Percentiles rank a stretch among this genome's conserved stretches.
These are phyloP conservation scores for Ceraclea dissimilis DNA, from an alignment of 2,888 invertebrate genomes.

Conservation along the genomic window DNA sequence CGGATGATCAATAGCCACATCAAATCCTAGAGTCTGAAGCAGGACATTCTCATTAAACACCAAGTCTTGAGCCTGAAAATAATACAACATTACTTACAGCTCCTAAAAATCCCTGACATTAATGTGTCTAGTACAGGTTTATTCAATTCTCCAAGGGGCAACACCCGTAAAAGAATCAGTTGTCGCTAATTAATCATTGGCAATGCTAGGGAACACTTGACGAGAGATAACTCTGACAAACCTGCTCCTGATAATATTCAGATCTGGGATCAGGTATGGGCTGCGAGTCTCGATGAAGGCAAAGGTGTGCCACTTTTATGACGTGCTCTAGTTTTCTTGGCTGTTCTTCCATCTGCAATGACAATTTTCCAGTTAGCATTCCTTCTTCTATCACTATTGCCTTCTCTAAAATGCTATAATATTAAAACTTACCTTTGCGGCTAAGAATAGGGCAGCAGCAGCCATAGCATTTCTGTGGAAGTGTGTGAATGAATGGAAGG, in stretches of 20 bases:
- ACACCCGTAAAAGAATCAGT: too few relatives aligned
- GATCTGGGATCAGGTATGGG: conserved; percentile 63
- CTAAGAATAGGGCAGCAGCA: conserved; percentile 89
- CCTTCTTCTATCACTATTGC: neutral
- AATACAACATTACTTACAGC: neutral
- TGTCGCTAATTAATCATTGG: too few relatives aligned
- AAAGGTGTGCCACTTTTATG: conserved; percentile 85
- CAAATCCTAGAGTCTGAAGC: conserved; percentile 95
- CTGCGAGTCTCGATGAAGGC: conserved; percentile 61
- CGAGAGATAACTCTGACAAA: too few relatives aligned
- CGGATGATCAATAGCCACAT: conserved; percentile 96
- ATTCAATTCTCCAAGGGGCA: too few relatives aligned
- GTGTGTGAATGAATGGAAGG: conserved; percentile 93
- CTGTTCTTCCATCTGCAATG: conserved; percentile 80
- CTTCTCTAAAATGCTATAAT: neutral
- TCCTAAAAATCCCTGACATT: too few relatives aligned
- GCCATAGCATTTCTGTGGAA: conserved; percentile 94
- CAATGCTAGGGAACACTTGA: too few relatives aligned
- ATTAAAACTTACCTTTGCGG: conserved; percentile 65
- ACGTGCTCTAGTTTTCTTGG: conserved; percentile 96
- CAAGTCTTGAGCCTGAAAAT: conserved; percentile 76
- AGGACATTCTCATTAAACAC: conserved; percentile 96
- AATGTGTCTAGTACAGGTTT: too few relatives aligned
- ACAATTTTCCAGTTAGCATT: neutral
- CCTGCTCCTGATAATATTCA: conserved; percentile 64